These are phyloP conservation scores for Sarcophaga caerulescens DNA, from an alignment of 2,888 invertebrate species.

Conservation along the genomic window DNA sequence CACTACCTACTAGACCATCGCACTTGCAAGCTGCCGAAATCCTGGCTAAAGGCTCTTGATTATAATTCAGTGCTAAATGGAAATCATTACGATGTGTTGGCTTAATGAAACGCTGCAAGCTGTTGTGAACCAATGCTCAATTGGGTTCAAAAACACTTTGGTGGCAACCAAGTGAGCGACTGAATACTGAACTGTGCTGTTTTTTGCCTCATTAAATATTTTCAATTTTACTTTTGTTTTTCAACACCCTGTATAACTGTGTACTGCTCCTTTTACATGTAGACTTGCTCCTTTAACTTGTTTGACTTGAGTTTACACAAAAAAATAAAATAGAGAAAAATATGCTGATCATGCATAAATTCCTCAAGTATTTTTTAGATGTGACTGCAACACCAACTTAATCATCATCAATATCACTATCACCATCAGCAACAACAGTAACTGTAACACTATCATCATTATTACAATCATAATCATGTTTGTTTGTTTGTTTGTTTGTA, in stretches of 20 bases:
- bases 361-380: conserved; percentile 37
- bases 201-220: too few relatives aligned
- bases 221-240: neutral
- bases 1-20: too few relatives aligned
- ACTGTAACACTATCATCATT: neutral
- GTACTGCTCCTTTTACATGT: neutral
- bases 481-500: neutral
- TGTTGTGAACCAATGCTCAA: too few relatives aligned
- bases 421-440: conserved; percentile 11
- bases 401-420: conserved; percentile 37
- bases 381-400: conserved; percentile 18
- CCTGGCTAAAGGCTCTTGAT: too few relatives aligned
- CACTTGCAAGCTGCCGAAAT: too few relatives aligned
- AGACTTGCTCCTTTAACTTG: neutral
- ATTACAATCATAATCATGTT: conserved; percentile 7
- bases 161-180: too few relatives aligned
- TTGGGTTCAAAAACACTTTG: too few relatives aligned
- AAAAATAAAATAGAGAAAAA: conserved; percentile 4
- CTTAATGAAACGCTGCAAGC: too few relatives aligned
- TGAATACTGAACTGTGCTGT: too few relatives aligned
- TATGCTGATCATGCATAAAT: conserved; percentile 60
- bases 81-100: too few relatives aligned
- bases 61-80: too few relatives aligned
- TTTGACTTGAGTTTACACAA: conserved; percentile 23
- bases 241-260: neutral